Evolutionary conservation across 2,113 vertebrate genomes (phyloP).

Genomic region (Pandion haliaetus): DNA sequence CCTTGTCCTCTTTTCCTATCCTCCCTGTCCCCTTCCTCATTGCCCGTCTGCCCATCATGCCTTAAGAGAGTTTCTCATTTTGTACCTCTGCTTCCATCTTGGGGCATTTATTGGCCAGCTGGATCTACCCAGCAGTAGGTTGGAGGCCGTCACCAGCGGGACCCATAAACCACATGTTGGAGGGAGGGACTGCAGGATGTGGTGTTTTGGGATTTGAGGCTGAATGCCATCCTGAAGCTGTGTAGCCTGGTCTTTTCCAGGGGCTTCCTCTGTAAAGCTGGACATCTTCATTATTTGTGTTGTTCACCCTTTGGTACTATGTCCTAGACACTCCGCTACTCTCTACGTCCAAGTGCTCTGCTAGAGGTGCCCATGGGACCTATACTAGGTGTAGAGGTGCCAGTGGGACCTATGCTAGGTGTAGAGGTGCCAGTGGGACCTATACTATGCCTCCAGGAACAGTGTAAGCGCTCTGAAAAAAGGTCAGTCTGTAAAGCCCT

Average conservation of each 20-base stretch:
- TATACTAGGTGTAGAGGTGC: background rate
- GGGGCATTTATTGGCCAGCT: background rate
- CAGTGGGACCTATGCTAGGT: background rate
- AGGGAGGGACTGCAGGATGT: background rate
- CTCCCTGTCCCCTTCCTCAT: background rate
- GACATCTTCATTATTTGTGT: background rate
- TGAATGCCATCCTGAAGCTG: background rate
- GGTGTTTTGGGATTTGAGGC: accelerated
- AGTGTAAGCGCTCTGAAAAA: background rate
- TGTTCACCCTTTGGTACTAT: background rate
- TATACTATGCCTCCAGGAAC: background rate
- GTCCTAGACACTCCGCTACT: too few relatives aligned
- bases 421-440: background rate
- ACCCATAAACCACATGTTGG: background rate
- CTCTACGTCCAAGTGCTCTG: background rate
- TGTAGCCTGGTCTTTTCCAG: background rate
- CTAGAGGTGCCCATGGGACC: background rate
- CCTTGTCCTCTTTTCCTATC: background rate
- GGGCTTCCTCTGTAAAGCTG: background rate
- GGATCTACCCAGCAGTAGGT: background rate
- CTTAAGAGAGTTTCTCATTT: background rate
- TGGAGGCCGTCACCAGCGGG: background rate
- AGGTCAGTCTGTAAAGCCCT: background rate
- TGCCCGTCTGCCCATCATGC: background rate
- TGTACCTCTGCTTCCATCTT: background rate